Percentiles rank a stretch among this genome's conserved stretches.
These are phyloP conservation scores for Pycnomerus fuliginosus DNA, from an alignment of 2,888 invertebrate species.

Conservation along the genomic window DNA sequence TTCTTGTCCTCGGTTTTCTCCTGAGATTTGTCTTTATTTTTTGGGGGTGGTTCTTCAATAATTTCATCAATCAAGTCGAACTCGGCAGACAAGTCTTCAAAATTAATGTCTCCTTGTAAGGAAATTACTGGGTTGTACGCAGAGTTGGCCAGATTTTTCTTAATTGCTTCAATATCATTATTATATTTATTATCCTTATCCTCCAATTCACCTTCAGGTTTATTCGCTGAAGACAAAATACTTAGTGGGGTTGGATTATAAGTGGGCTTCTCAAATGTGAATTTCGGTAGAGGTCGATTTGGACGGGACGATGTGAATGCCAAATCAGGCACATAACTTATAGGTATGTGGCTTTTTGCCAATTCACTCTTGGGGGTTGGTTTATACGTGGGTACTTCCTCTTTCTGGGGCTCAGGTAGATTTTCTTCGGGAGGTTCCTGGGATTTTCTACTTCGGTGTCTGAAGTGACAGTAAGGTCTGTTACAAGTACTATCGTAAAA, in stretches of 20 bases:
- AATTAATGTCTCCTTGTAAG: slow-evolving; percentile 38
- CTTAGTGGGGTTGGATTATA: slow-evolving; percentile 52
- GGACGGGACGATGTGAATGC: slow-evolving; percentile 55
- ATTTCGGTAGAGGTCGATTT: slow-evolving; percentile 34
- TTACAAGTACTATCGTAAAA: slow-evolving; percentile 81
- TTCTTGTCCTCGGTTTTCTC: slow-evolving; percentile 8
- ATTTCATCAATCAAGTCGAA: slow-evolving; percentile 53
- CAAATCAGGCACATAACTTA: slow-evolving; percentile 57
- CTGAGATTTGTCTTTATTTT: slow-evolving; percentile 11
- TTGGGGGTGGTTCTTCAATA: slow-evolving; percentile 27
- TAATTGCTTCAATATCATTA: slow-evolving; percentile 36
- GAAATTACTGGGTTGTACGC: slow-evolving; percentile 39
- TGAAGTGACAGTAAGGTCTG: slow-evolving; percentile 90
- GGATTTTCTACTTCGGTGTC: slow-evolving; percentile 73
- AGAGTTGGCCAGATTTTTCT: slow-evolving; percentile 37
- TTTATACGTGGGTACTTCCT: slow-evolving; percentile 48
- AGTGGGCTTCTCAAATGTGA: slow-evolving; percentile 40
- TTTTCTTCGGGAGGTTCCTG: slow-evolving; percentile 56
- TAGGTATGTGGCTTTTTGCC: slow-evolving; percentile 53
- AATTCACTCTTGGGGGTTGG: slow-evolving; percentile 55
- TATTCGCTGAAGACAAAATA: slow-evolving; percentile 43
- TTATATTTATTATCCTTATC: slow-evolving; percentile 28
- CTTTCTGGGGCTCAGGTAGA: slow-evolving; percentile 51
- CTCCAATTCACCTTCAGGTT: slow-evolving; percentile 20
- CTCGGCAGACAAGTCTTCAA: slow-evolving; percentile 49